Evolutionary conservation across 2,888 invertebrate species (phyloP).

Genomic region (Hyposoter didymator): DNA sequence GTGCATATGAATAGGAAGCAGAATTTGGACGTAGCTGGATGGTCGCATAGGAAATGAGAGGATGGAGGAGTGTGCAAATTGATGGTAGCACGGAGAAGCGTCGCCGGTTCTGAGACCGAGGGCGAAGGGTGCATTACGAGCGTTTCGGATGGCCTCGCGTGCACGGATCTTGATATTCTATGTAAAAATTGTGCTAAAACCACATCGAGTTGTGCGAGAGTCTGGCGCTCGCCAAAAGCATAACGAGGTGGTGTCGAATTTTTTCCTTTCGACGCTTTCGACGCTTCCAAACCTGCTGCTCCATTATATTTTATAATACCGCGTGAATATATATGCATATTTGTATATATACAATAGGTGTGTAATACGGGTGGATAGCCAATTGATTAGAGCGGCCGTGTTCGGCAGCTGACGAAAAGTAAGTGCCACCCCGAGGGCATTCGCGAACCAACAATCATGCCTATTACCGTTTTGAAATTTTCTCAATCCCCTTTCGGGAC

Average conservation of each 20-base stretch:
- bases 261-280: slow-evolving; percentile 10
- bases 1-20: neutral
- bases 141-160: slow-evolving; percentile 69
- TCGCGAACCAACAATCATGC: slow-evolving; percentile 38
- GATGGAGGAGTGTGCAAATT: neutral
- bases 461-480: slow-evolving; percentile 51
- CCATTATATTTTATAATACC: slow-evolving; percentile 29
- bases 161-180: slow-evolving; percentile 68
- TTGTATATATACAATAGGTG: slow-evolving; percentile 10
- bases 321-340: neutral
- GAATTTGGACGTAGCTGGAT: neutral
- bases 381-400: slow-evolving; percentile 2
- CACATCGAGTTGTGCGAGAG: slow-evolving; percentile 24
- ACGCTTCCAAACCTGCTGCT: slow-evolving; percentile 14
- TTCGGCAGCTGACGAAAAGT: slow-evolving; percentile 55
- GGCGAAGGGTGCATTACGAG: slow-evolving; percentile 75
- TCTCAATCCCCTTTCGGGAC: neutral
- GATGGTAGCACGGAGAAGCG: slow-evolving; percentile 32
- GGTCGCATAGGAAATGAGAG: neutral
- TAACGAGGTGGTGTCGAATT: slow-evolving; percentile 44
- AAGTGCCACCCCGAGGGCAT: slow-evolving; percentile 40
- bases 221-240: slow-evolving; percentile 30
- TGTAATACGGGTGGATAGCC: slow-evolving; percentile 1
- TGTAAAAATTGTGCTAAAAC: slow-evolving; percentile 40
- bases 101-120: slow-evolving; percentile 68